Evolutionary conservation across 2,113 vertebrate genomes (phyloP), one percentile per base, ranked within the genome.

Genomic region (Emydocephalus ijimae): DNA sequence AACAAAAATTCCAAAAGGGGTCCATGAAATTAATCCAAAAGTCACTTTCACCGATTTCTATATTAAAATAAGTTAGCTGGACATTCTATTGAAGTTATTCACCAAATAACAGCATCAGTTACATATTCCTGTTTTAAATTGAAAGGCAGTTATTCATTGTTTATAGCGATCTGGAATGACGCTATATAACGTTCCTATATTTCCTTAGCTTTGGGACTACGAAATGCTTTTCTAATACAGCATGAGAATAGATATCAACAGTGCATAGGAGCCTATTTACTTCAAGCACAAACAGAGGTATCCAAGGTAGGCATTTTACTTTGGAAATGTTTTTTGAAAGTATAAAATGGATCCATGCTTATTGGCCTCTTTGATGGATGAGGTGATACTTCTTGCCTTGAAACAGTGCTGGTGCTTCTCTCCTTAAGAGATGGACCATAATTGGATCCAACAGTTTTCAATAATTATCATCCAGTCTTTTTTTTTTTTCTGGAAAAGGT

Each of bases 201-300:
- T 74, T 59, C 0, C 45, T 10, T 95, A 99, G 99, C 97, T 5
- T 98, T 98, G n/a, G 98, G 98, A 5, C 95, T 98, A 87, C 97
- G 94, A 95, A 98, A 98, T 92, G 97, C 98, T 91, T 99, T 99
- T 96, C 97, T 99, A 92, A 95, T 99, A 95, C 98, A 98, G 97
- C 98, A 99, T 93, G 98, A 98, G 97, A 99, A 98, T 95, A 98
- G 98, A 23, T 99, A 99, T 91, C 97, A 92, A 93, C 98, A 99
- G 93, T 98, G 98, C 93, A 97, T 98, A 87, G 98, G 98, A 20
- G 97, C 97, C 4, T 99, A 99, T 96, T 96, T 98, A 95, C 96
- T 99, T 90, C 98, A 99, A 96, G 98, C 99, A 92, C 98, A 96
- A 3, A 98, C 96, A 2, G 99, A 99, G 94, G 64, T 97, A 3